Percentiles rank a stretch among this genome's conserved stretches.
Evolutionary conservation across 1,140 invertebrate species (phyloP).

Genomic region (Cydia amplana): DNA sequence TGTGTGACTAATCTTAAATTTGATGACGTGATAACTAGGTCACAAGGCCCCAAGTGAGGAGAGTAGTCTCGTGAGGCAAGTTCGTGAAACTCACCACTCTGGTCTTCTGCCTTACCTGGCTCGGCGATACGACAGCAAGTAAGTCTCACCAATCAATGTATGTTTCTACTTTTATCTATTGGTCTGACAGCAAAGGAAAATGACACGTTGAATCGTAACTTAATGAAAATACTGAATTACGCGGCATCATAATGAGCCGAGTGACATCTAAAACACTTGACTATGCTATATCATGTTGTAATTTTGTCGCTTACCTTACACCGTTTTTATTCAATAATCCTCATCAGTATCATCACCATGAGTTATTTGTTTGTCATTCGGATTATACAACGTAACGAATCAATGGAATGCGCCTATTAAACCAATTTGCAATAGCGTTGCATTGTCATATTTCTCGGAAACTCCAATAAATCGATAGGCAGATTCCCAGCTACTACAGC

Average conservation of each 20-base stretch:
- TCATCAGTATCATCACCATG: neutral
- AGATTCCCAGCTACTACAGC: neutral
- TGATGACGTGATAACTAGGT: constrained; percentile 24
- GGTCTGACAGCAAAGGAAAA: no score
- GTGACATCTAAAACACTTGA: no score
- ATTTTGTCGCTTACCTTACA: no score
- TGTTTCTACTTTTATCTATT: neutral
- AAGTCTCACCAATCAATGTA: constrained; percentile 37
- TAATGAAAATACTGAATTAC: no score
- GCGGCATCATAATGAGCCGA: no score
- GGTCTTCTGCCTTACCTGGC: constrained; percentile 19
- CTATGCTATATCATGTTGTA: no score
- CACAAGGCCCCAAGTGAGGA: constrained; percentile 35
- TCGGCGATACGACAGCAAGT: constrained; percentile 26
- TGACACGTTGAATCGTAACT: no score
- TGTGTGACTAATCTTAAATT: neutral
- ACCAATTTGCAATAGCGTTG: neutral
- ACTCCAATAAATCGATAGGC: neutral
- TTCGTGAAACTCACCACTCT: constrained; percentile 55
- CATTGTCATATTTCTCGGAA: neutral
- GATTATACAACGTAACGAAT: neutral
- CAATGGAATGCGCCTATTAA: neutral
- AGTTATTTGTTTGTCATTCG: neutral
- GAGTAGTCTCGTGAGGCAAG: constrained; percentile 51
- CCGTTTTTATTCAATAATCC: no score